Evolutionary conservation across 64 coral and sea anemone genomes (phyloP).

Genomic region (Trachythela sp.): DNA sequence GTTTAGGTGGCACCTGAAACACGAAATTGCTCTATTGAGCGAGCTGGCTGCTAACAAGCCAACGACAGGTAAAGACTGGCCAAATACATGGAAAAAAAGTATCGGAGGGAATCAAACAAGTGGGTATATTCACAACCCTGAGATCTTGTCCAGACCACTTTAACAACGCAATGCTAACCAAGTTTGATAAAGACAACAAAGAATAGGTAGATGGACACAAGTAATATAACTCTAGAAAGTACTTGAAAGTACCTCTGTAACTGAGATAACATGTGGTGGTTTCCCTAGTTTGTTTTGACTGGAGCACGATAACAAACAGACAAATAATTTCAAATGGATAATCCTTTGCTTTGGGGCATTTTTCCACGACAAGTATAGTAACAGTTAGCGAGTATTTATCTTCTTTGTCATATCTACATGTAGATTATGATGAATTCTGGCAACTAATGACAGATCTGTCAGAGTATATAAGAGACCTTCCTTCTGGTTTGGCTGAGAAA

Average conservation of each 20-base stretch:
- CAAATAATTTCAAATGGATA: too few relatives aligned
- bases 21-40: neutral
- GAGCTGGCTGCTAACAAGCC: neutral
- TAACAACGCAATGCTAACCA: neutral
- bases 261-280: too few relatives aligned
- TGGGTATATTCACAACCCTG: neutral
- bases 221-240: too few relatives aligned
- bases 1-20: slow-evolving; percentile 7
- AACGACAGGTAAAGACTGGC: neutral
- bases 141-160: slow-evolving; percentile 8
- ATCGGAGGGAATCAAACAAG: neutral
- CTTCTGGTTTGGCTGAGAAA: neutral
- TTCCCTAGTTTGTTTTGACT: too few relatives aligned
- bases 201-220: neutral
- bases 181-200: slow-evolving; percentile 11
- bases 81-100: neutral
- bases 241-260: too few relatives aligned
- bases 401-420: too few relatives aligned
- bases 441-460: slow-evolving; percentile 3
- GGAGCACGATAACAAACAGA: too few relatives aligned
- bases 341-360: too few relatives aligned
- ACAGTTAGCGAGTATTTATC: too few relatives aligned
- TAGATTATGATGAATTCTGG: too few relatives aligned
- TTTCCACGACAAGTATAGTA: too few relatives aligned
- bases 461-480: neutral